Base-by-base conservation (phyloP, 2,797 vertebrate genomes). In the Anguilla anguilla region DNA sequence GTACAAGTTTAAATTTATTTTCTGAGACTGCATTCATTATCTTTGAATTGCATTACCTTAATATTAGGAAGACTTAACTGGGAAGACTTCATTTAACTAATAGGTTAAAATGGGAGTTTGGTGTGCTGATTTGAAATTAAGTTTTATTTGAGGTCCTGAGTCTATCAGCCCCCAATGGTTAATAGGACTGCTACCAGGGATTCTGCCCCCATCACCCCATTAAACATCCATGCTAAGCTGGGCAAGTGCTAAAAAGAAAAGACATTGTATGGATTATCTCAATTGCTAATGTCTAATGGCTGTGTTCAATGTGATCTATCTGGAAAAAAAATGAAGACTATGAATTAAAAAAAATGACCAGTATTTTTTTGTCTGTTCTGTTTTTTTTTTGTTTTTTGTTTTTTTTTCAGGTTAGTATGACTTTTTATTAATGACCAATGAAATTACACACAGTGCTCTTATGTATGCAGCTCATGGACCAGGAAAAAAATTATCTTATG, bases 291-390 rank as follows among this genome's bases (percentile, higher is more conserved):
- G 96, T 98, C 97, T 97, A 97, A 97, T 96, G 95, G 97, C 96
- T 98, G 96, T 97, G 97, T 98, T 98, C 96, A 97, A 97, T 97
- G 97, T 98, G 97, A 98, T 96, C 95, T 97, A 97, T 97, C 96
- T 98, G 96, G 93, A 96, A 96, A 96, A 96, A 93, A 96, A 96
- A 96, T 95, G 94, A 95, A 93, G 94, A 96, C 95, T 95, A 92
- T 86, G 84, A 95, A 96, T 95, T 94, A 97, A 96, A 94, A 96
- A 97, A 94, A 96, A 97, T 96, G 97, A 96, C 96, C 97, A 97
- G 97, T 96, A 95, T 93, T 94, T 95, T 95, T 94, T 93, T 95
- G 95, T 95, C 92, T 93, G 35, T 96, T 96, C 93, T 95, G 93
- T 97, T 96, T 95, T 93, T 96, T 64, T 64, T 22, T 9, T 0